phyloP scores from a whole-genome alignment of 2,888 invertebrate species.

The Sphecodes monilicornis region DNA sequence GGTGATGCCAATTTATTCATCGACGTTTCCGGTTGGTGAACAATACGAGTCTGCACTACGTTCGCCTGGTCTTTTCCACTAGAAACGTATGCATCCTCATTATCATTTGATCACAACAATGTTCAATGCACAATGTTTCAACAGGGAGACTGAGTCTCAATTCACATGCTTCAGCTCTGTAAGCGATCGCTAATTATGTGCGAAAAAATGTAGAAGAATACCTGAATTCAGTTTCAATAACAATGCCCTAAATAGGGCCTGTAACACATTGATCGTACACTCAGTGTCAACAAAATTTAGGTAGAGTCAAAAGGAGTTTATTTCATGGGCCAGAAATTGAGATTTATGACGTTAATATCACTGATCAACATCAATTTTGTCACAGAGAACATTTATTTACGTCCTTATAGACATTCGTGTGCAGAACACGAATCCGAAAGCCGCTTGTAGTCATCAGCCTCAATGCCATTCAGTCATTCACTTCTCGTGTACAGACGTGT shows the following conservation, averaged over 20 bases:
- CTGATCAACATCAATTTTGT: no score
- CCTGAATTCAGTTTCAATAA: neutral
- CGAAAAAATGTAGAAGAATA: neutral
- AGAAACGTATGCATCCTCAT: conserved; percentile 32
- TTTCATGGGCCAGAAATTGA: no score
- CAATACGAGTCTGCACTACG: conserved; percentile 61
- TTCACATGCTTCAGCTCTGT: neutral
- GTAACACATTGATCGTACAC: no score
- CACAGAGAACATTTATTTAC: no score
- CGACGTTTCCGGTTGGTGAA: conserved; percentile 62
- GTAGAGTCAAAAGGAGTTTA: no score
- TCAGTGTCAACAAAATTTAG: no score
- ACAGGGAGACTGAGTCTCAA: conserved; percentile 10
- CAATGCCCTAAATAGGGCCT: neutral
- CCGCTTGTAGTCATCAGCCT: no score
- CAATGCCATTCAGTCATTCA: no score
- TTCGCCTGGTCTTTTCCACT: conserved; percentile 47
- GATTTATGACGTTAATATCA: no score
- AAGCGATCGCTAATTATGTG: neutral
- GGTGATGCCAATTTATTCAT: conserved; percentile 67
- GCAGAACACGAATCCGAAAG: no score
- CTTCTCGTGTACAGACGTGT: no score
- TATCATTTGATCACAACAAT: conserved; percentile 61
- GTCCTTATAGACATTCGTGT: no score
- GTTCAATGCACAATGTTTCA: conserved; percentile 57